phyloP scores from a whole-genome alignment of 2,888 invertebrate species.

The Polydrusus pterygomalis region DNA sequence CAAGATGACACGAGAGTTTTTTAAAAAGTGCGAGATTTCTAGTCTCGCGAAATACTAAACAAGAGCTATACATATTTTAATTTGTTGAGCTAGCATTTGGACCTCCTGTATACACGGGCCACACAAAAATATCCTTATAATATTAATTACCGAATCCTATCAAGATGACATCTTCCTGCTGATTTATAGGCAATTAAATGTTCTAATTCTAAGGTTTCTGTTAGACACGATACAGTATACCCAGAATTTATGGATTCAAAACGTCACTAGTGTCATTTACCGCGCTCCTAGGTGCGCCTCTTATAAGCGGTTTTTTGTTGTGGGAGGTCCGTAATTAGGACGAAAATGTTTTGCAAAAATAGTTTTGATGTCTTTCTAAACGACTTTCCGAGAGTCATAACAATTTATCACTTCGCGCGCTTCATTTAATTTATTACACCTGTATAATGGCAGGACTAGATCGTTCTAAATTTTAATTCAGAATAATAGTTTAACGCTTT shows the following conservation, averaged over 20 bases:
- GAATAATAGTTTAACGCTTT: background rate
- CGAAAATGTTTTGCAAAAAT: conserved; percentile 34
- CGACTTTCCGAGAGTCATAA: conserved; percentile 24
- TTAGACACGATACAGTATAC: background rate
- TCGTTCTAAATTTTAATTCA: conserved; percentile 8
- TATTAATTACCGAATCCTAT: conserved; percentile 5
- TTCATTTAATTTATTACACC: conserved; percentile 31
- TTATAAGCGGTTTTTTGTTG: conserved; percentile 28
- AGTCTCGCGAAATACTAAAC: too few relatives aligned
- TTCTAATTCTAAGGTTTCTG: conserved; percentile 15
- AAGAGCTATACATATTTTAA: too few relatives aligned
- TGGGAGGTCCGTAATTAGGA: conserved; percentile 33
- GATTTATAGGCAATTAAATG: conserved; percentile 22
- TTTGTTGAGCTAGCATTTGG: too few relatives aligned
- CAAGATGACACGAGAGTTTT: too few relatives aligned
- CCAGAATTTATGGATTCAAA: conserved; percentile 12
- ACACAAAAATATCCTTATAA: background rate
- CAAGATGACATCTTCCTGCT: background rate
- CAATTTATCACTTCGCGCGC: conserved; percentile 16
- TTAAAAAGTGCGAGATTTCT: too few relatives aligned
- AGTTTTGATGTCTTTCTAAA: conserved; percentile 31
- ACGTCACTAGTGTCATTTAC: conserved; percentile 23
- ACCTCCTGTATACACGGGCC: background rate
- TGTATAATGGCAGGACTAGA: conserved; percentile 4
- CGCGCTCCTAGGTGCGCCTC: conserved; percentile 14